phyloP scores from a whole-genome alignment of 2,888 invertebrate species.

The Platypus cylindrus region DNA sequence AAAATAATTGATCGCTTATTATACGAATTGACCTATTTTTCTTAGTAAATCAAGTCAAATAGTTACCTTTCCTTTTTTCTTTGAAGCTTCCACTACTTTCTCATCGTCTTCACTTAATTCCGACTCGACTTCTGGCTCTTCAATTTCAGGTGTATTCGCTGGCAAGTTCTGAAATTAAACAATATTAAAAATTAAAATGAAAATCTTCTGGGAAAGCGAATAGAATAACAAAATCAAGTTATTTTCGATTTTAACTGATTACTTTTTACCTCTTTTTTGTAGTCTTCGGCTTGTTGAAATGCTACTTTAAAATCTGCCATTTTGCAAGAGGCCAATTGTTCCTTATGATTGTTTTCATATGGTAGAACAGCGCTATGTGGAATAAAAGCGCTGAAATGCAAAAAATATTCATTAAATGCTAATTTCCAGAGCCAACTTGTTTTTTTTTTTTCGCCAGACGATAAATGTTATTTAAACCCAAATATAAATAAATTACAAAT shows the following conservation, averaged over 20 bases:
- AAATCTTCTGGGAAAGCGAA: too few relatives aligned
- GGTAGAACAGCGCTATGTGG: conserved; percentile 72
- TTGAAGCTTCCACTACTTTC: too few relatives aligned
- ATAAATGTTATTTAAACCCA: too few relatives aligned
- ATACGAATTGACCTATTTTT: neutral
- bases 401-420: too few relatives aligned
- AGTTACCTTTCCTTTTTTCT: conserved; percentile 6
- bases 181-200: too few relatives aligned
- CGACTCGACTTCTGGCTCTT: conserved; percentile 4
- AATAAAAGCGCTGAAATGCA: conserved; percentile 68
- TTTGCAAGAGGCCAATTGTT: conserved; percentile 44
- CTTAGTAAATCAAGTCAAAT: neutral
- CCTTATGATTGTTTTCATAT: conserved; percentile 61
- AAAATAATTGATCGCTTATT: neutral
- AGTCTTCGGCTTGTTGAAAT: conserved; percentile 66
- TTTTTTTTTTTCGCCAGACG: too few relatives aligned
- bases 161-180: neutral
- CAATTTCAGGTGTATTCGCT: conserved; percentile 1
- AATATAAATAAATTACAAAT: too few relatives aligned
- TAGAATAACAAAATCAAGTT: too few relatives aligned
- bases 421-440: too few relatives aligned
- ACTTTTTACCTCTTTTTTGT: conserved; percentile 41
- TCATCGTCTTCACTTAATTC: conserved; percentile 6
- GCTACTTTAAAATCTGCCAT: conserved; percentile 66
- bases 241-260: too few relatives aligned